Conservation (phyloP, 2,113 vertebrate species). For the Corynorhinus townsendii region DNA sequence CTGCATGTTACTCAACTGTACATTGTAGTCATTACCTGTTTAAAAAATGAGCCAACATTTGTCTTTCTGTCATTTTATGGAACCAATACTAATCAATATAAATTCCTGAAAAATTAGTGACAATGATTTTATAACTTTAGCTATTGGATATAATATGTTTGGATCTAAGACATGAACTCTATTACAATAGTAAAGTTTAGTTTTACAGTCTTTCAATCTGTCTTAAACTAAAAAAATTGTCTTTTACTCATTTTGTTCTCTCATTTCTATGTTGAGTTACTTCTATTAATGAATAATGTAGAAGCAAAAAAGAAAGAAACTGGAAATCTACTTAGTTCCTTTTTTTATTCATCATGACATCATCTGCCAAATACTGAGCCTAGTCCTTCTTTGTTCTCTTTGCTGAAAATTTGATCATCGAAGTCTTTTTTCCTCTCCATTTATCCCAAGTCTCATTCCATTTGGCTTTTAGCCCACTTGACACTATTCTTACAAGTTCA, state of each 20-base stretch:
- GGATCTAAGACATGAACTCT: not conserved
- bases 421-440: not conserved
- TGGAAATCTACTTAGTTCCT: not conserved
- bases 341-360: not conserved
- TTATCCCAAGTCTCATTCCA: conserved; percentile 3
- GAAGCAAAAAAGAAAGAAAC: not conserved
- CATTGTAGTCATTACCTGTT: not conserved
- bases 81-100: not conserved
- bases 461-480: not conserved
- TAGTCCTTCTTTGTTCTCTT: not conserved
- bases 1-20: not conserved
- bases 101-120: not conserved
- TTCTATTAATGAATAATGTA: not conserved
- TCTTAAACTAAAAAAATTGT: not conserved
- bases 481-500: not conserved
- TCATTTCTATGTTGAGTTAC: not conserved
- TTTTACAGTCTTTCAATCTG: not conserved
- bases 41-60: not conserved
- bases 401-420: not conserved
- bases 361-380: not conserved
- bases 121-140: not conserved
- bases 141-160: not conserved
- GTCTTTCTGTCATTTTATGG: not conserved
- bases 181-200: not conserved
- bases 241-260: not conserved